phyloP scores from a whole-genome alignment of 2,797 vertebrate species.

The Otolemur crassicaudatus region DNA sequence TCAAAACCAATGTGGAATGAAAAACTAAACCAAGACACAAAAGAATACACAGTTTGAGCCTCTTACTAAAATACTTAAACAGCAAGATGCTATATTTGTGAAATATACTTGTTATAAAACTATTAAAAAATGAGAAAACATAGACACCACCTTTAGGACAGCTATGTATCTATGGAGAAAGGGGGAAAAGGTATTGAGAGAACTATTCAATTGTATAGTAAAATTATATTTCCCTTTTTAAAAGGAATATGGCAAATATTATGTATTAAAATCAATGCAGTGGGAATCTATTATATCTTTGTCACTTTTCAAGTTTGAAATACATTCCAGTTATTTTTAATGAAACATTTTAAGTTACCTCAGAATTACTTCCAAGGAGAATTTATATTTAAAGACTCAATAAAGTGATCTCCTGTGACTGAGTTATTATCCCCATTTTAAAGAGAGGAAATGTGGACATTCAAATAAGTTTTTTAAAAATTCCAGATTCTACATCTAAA shows the following conservation, averaged over 20 bases:
- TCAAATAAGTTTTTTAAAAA: neutral
- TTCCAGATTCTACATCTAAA: conserved; percentile 9
- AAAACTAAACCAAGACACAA: conserved; percentile 41
- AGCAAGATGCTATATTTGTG: neutral
- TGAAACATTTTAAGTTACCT: neutral
- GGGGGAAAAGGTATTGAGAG: neutral
- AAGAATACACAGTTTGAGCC: neutral
- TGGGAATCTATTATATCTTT: conserved; percentile 1
- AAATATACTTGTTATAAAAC: neutral
- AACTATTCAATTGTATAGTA: neutral
- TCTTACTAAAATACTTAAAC: neutral
- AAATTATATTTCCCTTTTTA: conserved; percentile 3
- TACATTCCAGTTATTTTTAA: neutral
- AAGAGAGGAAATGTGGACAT: neutral
- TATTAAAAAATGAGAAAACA: conserved; percentile 3
- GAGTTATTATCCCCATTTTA: neutral
- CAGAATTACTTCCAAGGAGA: conserved; percentile 38
- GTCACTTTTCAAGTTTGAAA: conserved; percentile 29
- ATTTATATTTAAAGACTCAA: neutral
- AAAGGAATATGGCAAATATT: conserved; percentile 17
- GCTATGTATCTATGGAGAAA: neutral
- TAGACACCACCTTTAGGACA: neutral
- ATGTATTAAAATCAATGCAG: neutral
- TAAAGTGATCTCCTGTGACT: neutral
- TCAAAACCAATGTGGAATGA: conserved; percentile 9